phyloP scores from a whole-genome alignment of 2,888 invertebrate species.

The Conomelus anceps region DNA sequence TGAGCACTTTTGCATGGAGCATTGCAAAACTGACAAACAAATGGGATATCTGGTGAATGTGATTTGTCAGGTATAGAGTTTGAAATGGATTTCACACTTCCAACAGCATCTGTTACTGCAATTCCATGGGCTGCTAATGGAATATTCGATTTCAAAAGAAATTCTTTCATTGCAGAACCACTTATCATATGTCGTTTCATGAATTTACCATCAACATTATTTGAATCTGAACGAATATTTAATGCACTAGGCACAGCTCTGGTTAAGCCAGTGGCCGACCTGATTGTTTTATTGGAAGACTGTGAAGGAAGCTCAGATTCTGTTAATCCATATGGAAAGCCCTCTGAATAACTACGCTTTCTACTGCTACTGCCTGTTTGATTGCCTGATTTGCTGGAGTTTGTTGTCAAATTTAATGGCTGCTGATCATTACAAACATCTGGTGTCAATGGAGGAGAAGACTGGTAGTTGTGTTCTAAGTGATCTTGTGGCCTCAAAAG shows the following conservation, averaged over 20 bases:
- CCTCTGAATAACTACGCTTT: conserved; percentile 23
- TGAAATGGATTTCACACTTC: conserved; percentile 15
- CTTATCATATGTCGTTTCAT: background rate
- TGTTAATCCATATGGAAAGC: conserved; percentile 14
- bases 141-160: background rate
- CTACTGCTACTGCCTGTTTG: background rate
- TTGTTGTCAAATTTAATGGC: conserved; percentile 54
- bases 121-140: background rate
- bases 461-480: conserved; percentile 34
- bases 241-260: background rate
- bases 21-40: conserved; percentile 67
- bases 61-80: conserved; percentile 13
- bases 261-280: background rate
- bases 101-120: background rate
- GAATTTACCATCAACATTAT: background rate
- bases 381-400: conserved; percentile 34
- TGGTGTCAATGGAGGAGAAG: conserved; percentile 13
- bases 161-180: background rate
- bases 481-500: conserved; percentile 38
- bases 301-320: conserved; percentile 4
- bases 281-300: background rate
- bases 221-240: background rate
- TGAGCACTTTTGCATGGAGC: conserved; percentile 73
- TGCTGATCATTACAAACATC: conserved; percentile 41
- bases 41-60: conserved; percentile 31